phyloP scores from a whole-genome alignment of 2,113 vertebrate genomes.

The Pseudopodoces humilis region DNA sequence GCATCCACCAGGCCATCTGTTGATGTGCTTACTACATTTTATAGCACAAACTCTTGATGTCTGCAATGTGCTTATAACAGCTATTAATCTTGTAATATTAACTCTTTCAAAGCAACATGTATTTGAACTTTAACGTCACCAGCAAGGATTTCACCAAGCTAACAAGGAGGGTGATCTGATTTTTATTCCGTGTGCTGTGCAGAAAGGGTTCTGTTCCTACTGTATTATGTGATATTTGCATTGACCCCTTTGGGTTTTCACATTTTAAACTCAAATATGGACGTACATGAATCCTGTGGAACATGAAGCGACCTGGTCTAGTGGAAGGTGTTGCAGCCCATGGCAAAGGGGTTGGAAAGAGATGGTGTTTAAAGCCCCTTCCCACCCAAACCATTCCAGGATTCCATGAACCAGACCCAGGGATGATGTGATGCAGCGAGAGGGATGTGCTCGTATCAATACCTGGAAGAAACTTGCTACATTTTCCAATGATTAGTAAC shows the following conservation, averaged over 20 bases:
- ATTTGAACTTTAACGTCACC: not conserved
- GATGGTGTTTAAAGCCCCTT: not conserved
- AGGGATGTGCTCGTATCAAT: fast-evolving
- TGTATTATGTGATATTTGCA: not conserved
- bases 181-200: not conserved
- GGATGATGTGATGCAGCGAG: fast-evolving
- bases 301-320: not conserved
- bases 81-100: not conserved
- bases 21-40: conserved; percentile 41
- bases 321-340: not conserved
- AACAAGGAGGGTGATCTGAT: not conserved
- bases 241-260: not conserved
- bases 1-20: conserved; percentile 40
- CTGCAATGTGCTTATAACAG: not conserved
- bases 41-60: not conserved
- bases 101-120: not conserved
- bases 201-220: not conserved
- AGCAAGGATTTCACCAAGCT: not conserved
- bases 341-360: not conserved
- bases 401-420: not conserved
- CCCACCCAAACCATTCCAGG: not conserved
- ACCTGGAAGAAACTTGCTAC: not conserved
- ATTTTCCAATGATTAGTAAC: not conserved
- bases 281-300: fast-evolving
- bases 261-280: not conserved